Evolutionary conservation across 2,797 vertebrate genomes (phyloP).

Genomic region (Coendou prehensilis): DNA sequence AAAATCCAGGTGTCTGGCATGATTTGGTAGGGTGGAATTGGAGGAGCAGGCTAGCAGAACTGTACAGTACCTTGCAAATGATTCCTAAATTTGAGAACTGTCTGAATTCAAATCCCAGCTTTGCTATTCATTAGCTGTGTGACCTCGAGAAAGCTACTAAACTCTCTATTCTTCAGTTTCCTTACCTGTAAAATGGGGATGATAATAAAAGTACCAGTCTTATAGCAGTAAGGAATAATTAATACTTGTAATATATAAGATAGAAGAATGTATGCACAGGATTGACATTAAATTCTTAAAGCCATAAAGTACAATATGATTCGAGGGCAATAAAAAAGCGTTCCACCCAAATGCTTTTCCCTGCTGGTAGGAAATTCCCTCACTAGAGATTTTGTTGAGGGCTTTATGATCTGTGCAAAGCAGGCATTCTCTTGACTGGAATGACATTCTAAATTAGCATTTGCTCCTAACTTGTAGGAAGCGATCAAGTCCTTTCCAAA

Average conservation of each 20-base stretch:
- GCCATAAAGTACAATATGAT: neutral
- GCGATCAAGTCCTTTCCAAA: neutral
- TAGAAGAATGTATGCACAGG: neutral
- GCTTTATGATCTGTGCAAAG: neutral
- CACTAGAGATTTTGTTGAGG: conserved; percentile 29
- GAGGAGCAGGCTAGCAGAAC: neutral
- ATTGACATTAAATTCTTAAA: neutral
- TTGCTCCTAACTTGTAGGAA: neutral
- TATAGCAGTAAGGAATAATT: neutral
- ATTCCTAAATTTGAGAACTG: neutral
- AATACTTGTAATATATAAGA: neutral
- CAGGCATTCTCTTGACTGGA: conserved; percentile 1
- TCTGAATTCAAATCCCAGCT: neutral
- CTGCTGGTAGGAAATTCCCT: neutral
- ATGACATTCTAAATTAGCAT: conserved; percentile 24
- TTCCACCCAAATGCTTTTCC: neutral
- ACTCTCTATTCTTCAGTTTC: conserved; percentile 37
- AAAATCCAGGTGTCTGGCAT: neutral
- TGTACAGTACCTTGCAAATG: neutral
- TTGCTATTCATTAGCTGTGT: neutral
- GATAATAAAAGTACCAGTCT: neutral
- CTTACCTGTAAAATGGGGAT: neutral
- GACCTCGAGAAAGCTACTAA: conserved; percentile 1
- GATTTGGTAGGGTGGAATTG: neutral
- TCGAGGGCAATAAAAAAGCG: neutral